Evolutionary conservation across 2,113 vertebrate species (phyloP), one percentile per base, ranked within the genome.

Genomic region (Lipophrys pholis): DNA sequence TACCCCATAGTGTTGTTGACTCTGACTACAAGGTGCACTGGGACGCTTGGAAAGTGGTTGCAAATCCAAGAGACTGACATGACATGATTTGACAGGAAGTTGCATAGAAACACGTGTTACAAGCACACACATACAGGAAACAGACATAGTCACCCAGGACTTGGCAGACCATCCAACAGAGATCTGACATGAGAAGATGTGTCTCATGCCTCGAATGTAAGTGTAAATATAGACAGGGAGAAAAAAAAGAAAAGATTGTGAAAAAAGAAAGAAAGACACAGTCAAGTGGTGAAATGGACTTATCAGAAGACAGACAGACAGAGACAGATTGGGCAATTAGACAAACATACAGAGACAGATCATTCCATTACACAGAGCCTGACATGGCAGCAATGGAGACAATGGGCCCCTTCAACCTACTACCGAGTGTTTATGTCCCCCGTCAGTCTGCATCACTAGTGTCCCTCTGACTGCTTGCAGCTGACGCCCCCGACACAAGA

Each of bases 381-480:
- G 80, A 80, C 81, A 59, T 78, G 82, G 88, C 74, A 40, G 82
- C 63, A 6, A 57, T 1, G 8, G 72, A 88, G 86, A 92, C 91
- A 92, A 91, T 88, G 84, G 83, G 70, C 74, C 73, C 89, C 89
- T 89, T 93, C 87, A 93, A 72, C n/a, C 38, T 53, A 54, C 74
- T 50, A 67, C 82, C 70, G 71, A 76, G 83, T 90, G 90, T 91
- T 91, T 91, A 91, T 82, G 88, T 90, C 83, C 87, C 85, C 72
- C 41, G 85, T 92, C 91, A 91, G 85, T 91, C 86, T 81, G 73
- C 83, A 90, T 89, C 86, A 90, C 69, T 79, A 89, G 76, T 88
- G 90, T 90, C 90, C 85, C 86, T 69, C 73, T 88, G 87, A 92
- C 87, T 90, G 76, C 72, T 89, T 81, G 82, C 91, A 89, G 87